Evolutionary conservation across 2,888 invertebrate species (phyloP).

Genomic region (Tipula confusa): DNA sequence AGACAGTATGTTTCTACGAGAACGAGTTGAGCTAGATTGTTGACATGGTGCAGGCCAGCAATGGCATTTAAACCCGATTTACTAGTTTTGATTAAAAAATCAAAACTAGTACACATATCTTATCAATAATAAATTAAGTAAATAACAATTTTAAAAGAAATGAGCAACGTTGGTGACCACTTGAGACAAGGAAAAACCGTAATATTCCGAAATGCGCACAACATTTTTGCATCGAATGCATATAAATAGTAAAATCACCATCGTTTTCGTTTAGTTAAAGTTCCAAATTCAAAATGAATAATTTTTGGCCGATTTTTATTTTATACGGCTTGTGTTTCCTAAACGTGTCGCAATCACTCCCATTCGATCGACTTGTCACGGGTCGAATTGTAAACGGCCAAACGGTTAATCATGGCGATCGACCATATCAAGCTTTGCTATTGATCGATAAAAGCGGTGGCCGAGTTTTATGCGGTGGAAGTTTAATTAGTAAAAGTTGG

Average conservation of each 20-base stretch:
- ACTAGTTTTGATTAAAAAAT: no score
- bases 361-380: not conserved
- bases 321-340: not conserved
- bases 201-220: not conserved
- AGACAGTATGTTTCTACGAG: no score
- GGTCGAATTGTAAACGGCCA: not conserved
- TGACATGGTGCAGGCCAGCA: no score
- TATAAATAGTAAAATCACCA: not conserved
- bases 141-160: not conserved
- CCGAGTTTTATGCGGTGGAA: conserved; percentile 47
- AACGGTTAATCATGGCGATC: not conserved
- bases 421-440: not conserved
- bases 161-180: not conserved
- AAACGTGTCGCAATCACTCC: not conserved
- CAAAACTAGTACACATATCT: not conserved
- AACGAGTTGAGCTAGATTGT: no score
- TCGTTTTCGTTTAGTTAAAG: not conserved
- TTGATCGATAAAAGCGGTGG: conserved; percentile 35
- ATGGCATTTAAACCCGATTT: no score
- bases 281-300: conserved; percentile 8
- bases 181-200: not conserved
- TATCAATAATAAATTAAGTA: not conserved
- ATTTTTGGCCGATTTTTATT: not conserved
- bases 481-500: conserved; percentile 45
- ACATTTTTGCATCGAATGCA: not conserved